A percentile compares a stretch with the other conserved stretches of the same genome.
These are phyloP conservation scores for Drosophila trapezifrons DNA, from an alignment of 1,140 invertebrate species.

Conservation along the genomic window DNA sequence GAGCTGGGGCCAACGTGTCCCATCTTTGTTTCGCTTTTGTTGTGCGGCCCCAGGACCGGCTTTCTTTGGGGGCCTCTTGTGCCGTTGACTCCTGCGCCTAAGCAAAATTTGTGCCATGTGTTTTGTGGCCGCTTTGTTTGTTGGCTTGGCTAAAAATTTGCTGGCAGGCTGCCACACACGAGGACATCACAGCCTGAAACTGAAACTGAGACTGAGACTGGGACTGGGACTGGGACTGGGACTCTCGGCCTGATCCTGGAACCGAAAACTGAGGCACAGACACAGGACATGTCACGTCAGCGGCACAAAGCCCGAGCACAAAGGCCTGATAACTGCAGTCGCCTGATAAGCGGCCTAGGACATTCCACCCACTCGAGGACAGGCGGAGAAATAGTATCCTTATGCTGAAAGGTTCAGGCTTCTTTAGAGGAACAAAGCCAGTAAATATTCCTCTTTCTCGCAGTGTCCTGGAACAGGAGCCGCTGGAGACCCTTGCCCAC, in stretches of 20 bases:
- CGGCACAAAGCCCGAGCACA: constrained; percentile 65
- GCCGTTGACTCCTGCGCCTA: constrained; percentile 57
- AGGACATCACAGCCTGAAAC: constrained; percentile 28
- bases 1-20: constrained; percentile 13
- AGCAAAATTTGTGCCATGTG: constrained; percentile 59
- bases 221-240: background rate
- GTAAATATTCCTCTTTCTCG: no score
- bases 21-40: constrained; percentile 44
- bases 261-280: constrained; percentile 23
- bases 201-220: constrained; percentile 28
- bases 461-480: background rate
- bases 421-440: constrained; percentile 1
- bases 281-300: constrained; percentile 79
- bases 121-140: constrained; percentile 42
- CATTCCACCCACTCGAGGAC: constrained; percentile 6
- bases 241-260: background rate
- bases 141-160: constrained; percentile 49
- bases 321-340: constrained; percentile 77
- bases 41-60: constrained; percentile 18
- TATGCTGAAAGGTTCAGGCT: no score
- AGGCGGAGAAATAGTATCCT: constrained; percentile 10
- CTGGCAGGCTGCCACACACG: constrained; percentile 58
- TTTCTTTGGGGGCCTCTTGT: constrained; percentile 41
- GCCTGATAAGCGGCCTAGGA: constrained; percentile 57
- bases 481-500: background rate